phyloP scores from a whole-genome alignment of 2,888 invertebrate genomes.

The Microdon myrmicae region DNA sequence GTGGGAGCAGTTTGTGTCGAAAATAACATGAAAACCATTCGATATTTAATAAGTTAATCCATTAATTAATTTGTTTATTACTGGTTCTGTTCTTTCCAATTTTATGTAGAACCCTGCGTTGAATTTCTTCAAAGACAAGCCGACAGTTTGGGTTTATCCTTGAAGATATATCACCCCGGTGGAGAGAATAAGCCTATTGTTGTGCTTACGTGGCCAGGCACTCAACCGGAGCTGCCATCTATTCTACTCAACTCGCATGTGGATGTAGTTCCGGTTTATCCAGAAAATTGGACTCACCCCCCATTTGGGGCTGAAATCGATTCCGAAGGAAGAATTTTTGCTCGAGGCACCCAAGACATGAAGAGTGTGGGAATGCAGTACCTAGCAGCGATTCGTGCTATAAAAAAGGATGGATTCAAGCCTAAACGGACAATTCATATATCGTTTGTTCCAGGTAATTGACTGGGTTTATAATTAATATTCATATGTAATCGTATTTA shows the following conservation, averaged over 20 bases:
- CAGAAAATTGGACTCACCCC: conserved; percentile 88
- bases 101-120: conserved; percentile 68
- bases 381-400: conserved; percentile 77
- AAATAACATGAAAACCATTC: too few species aligned
- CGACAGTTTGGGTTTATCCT: conserved; percentile 73
- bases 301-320: conserved; percentile 91
- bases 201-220: conserved; percentile 82
- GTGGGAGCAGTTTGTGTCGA: too few species aligned
- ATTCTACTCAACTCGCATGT: conserved; percentile 92
- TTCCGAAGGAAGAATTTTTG: conserved; percentile 82
- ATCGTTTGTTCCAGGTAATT: conserved; percentile 76
- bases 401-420: conserved; percentile 70
- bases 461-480: too few species aligned
- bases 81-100: not conserved
- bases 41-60: too few species aligned
- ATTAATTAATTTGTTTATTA: not conserved
- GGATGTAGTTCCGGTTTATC: conserved; percentile 92
- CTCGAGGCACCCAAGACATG: conserved; percentile 83
- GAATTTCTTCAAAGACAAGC: conserved; percentile 79
- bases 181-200: conserved; percentile 78
- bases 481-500: not conserved
- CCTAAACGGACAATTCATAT: conserved; percentile 77
- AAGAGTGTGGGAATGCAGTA: conserved; percentile 85
- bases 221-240: conserved; percentile 75
- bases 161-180: conserved; percentile 70